Evolutionary conservation across 1,140 invertebrate species (phyloP), one percentile per base, ranked within the genome.

Genomic region (Idris sp.): DNA sequence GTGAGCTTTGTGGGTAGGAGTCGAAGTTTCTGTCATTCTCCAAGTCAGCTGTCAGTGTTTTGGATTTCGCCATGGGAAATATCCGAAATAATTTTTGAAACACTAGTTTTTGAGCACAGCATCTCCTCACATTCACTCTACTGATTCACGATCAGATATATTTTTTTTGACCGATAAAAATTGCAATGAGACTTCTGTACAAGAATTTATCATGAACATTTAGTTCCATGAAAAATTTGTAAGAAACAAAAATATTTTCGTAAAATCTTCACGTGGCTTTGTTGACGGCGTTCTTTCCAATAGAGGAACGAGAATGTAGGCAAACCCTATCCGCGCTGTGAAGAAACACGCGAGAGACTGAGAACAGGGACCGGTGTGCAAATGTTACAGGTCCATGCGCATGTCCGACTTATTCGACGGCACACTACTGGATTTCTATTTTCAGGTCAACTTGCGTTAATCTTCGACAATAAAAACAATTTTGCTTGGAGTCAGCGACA

Each of bases 21-120:
- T 83, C 44, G 82, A 81, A 51, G 81, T 84, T 67, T 86, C 83
- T 80, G 82, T 86, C 84, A 84, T 86, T 76, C 78, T 86, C 80
- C 75, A 51, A 64, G 53, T 78, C 74, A 72, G 56, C 67, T 72
- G 49, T 48, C 72, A n/a, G 53, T 71, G 26, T 30, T 54, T 68
- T 62, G 68, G 53, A 62, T 73, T 64, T 79, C 69, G 75, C 58
- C 75, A 71, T 67, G 9, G 16, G 48, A 46, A 65, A 48, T 56
- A 25, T 65, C 54, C 28, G 46, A 31, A 38, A 35, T 62, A 26
- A 13, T 54, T 48, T 56, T 28, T 3, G 10, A 0, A 9, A 6
- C 30, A 40, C 15, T 49, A 61, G 53, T 43, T 33, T 25, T 7
- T 38, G 4, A 40, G 61, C 62, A 46, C 26, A 10, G 36, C 40